These are phyloP conservation scores for Tamias sibiricus DNA, from an alignment of 2,113 vertebrate species.

Conservation along the genomic window DNA sequence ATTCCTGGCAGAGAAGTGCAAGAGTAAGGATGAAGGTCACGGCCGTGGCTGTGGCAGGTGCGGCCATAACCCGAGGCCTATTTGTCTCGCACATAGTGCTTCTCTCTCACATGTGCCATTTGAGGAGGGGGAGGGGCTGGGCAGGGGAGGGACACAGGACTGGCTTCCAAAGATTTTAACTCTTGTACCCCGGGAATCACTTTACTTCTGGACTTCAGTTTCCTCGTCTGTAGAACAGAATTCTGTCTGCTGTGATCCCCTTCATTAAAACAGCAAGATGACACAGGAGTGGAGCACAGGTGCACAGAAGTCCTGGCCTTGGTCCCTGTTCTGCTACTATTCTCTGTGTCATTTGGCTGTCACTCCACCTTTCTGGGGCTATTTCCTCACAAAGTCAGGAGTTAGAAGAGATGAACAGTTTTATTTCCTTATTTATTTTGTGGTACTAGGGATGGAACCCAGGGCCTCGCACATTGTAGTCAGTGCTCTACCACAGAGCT, in stretches of 20 bases:
- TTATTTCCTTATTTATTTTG: not conserved
- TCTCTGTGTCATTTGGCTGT: not conserved
- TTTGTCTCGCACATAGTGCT: not conserved
- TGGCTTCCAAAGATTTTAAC: not conserved
- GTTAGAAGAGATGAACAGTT: not conserved
- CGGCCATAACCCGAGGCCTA: not conserved
- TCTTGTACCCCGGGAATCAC: not conserved
- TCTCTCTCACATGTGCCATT: not conserved
- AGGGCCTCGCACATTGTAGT: not conserved
- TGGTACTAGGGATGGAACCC: not conserved
- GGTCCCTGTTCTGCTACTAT: not conserved
- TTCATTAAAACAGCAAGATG: not conserved
- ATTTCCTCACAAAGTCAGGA: slow-evolving; percentile 6
- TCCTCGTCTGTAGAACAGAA: not conserved
- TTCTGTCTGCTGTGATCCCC: not conserved
- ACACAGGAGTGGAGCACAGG: no score
- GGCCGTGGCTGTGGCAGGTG: not conserved
- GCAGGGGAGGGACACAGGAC: no score
- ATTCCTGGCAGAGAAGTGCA: not conserved
- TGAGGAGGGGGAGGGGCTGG: not conserved
- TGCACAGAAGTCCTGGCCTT: not conserved
- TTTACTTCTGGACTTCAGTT: not conserved
- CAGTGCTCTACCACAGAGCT: not conserved
- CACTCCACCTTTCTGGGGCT: not conserved
- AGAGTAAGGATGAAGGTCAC: not conserved